Evolutionary conservation across 2,113 vertebrate species (phyloP), one percentile per base, ranked within the genome.

Genomic region (Turdus rufiventris): DNA sequence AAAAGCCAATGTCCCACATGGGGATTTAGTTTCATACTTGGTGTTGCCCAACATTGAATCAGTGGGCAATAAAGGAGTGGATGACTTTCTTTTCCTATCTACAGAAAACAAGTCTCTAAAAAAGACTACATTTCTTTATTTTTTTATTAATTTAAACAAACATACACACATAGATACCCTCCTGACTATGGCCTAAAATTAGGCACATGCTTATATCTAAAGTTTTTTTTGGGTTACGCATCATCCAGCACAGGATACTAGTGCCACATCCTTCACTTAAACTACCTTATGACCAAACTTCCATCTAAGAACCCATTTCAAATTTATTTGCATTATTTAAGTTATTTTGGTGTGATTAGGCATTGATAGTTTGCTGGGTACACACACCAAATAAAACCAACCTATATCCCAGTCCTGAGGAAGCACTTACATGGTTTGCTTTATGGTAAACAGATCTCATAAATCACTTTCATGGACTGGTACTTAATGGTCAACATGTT

Each of bases 261-360:
- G 9, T 36, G 40, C 19, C 19, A 50, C 16, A 43, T 65, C 13
- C 18, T 79, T 85, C 26, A 31, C 17, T 82, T 62, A 66, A 73
- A 91, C 50, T 85, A 31, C 24, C 25, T 15, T 45, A 63, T 57
- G 50, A 61, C 10, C 16, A 53, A 24, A n/a, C 28, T 63, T 75
- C 19, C n/a, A 48, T 38, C 19, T 65, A 73, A 83, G 24, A 75
- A 91, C 5, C 13, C 31, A 90, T 95, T 94, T 88, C 36, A 89
- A 87, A 85, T 70, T 65, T 79, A 29, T 89, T 92, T 79, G 25
- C 60, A 34, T 58, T 75, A 25, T n/a, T 63, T 45, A 28, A 54
- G 18, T 36, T 71, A 36, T 84, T 74, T 84, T 77, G 42, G 2
- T 74, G n/a, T 74, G 54, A 90, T 88, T 36, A 57, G 23, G 38